Evolutionary conservation across 1,140 invertebrate species (phyloP).

Genomic region (Penaeus vannamei): DNA sequence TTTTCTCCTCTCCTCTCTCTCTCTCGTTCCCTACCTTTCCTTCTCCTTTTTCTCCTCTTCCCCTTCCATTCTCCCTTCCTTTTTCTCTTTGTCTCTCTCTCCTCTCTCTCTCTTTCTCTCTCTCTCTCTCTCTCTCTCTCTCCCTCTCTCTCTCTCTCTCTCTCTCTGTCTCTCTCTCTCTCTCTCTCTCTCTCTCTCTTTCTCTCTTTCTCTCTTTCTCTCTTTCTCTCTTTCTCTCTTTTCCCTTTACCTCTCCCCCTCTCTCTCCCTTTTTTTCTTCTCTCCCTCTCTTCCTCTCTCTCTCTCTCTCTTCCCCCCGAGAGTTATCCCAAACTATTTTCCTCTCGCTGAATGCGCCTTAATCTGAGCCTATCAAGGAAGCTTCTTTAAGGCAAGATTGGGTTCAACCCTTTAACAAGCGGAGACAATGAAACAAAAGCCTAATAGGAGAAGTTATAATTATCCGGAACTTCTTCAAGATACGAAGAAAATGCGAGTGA

Average conservation of each 20-base stretch:
- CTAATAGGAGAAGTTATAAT: no score
- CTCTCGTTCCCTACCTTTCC: no score
- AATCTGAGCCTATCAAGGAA: not conserved
- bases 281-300: not conserved
- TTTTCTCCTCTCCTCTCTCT: no score
- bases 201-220: slow-evolving; percentile 13
- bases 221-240: not conserved
- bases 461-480: no score
- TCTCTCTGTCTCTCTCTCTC: slow-evolving; percentile 24
- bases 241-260: no score
- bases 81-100: no score
- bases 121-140: not conserved
- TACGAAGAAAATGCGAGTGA: no score
- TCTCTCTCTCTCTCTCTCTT: slow-evolving; percentile 25
- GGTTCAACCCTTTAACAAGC: no score
- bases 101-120: not conserved
- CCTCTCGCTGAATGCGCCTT: not conserved
- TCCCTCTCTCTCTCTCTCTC: slow-evolving; percentile 1
- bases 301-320: not conserved
- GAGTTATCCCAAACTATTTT: not conserved
- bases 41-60: no score
- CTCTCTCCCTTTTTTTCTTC: not conserved
- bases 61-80: no score
- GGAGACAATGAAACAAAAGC: no score
- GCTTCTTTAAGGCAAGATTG: not conserved